Conservation (phyloP, 53 echinoderm and acorn worm species). For the Holothuria scabra region DNA sequence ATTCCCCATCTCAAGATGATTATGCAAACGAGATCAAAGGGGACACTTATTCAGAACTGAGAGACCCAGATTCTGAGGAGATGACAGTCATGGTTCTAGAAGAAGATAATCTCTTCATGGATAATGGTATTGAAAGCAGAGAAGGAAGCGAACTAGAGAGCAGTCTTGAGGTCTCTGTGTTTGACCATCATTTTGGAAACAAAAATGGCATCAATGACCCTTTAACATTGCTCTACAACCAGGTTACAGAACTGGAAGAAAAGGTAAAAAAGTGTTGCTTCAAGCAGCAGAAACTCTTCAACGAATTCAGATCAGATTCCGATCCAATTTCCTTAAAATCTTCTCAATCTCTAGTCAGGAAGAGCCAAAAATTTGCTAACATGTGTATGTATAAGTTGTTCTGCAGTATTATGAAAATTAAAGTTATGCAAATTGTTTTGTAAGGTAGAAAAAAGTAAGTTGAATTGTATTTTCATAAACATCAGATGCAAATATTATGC, state of each 20-base stretch:
- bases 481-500: too few species aligned
- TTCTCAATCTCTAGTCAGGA: too few species aligned
- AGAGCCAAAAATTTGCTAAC: too few species aligned
- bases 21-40: not conserved
- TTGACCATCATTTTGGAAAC: conserved; percentile 56
- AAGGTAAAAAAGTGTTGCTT: conserved; percentile 61
- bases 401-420: too few species aligned
- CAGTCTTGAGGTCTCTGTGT: conserved; percentile 61
- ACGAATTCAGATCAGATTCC: too few species aligned
- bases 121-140: not conserved
- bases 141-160: not conserved
- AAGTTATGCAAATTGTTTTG: too few species aligned
- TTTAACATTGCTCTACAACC: conserved; percentile 74
- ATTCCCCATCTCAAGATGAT: not conserved
- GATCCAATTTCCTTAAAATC: too few species aligned
- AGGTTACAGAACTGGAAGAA: conserved; percentile 87
- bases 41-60: conserved; percentile 42
- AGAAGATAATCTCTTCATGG: not conserved
- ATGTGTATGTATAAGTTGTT: too few species aligned
- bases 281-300: too few species aligned
- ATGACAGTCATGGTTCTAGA: conserved; percentile 36
- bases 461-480: too few species aligned
- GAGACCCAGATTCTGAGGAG: conserved; percentile 55
- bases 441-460: too few species aligned
- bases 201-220: conserved; percentile 59